These are phyloP conservation scores for Hexactinellida sp. DNA, from an alignment of 37 sponge, comb jelly and placozoan species.

Conservation along the genomic window DNA sequence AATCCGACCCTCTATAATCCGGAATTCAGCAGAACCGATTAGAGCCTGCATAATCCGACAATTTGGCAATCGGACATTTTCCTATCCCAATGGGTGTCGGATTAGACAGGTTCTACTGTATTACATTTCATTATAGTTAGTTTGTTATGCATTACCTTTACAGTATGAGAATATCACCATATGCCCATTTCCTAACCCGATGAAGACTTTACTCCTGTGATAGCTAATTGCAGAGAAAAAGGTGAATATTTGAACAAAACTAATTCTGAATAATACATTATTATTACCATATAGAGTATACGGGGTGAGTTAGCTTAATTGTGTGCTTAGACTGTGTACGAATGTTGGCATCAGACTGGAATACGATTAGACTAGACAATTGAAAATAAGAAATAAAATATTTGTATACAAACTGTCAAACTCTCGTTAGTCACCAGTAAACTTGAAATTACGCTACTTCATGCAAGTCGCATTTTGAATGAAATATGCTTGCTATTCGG, in stretches of 20 bases:
- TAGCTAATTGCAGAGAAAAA: not conserved
- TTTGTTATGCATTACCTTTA: not conserved
- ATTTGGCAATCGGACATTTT: no score
- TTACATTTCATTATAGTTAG: not conserved
- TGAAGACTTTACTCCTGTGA: constrained; percentile 2
- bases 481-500: no score
- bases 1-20: no score
- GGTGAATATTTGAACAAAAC: not conserved
- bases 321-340: not conserved
- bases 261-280: not conserved
- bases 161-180: not conserved
- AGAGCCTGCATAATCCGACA: no score
- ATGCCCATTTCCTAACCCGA: not conserved
- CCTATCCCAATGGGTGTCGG: no score
- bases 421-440: no score
- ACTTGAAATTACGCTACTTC: no score
- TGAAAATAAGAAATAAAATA: not conserved
- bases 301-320: not conserved
- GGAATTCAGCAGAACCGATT: no score
- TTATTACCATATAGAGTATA: not conserved
- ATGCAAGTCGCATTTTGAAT: no score
- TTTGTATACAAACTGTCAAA: not conserved
- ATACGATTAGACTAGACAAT: not conserved
- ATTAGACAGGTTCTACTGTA: no score
- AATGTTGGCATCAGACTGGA: not conserved